These are phyloP conservation scores for Ecliptopera silaceata DNA, from an alignment of 2,888 invertebrate genomes.

Conservation along the genomic window DNA sequence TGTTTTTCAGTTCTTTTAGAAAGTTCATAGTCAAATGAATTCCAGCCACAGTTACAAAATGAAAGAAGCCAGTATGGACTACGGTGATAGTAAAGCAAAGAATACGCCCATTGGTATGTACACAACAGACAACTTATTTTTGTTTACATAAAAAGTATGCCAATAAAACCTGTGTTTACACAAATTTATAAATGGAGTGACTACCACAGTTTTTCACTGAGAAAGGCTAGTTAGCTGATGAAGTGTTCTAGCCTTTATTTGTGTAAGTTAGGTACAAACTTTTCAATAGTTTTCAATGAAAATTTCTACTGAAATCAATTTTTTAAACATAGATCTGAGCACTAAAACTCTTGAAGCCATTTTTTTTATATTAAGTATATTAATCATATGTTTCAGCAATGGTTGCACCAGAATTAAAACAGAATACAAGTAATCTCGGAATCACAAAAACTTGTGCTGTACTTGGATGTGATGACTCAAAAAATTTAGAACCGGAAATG, in stretches of 20 bases:
- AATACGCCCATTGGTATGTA: constrained; percentile 71
- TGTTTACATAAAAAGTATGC: too few relatives aligned
- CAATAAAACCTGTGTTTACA: too few relatives aligned
- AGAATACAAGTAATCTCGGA: constrained; percentile 63
- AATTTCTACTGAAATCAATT: too few relatives aligned
- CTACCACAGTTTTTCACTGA: too few relatives aligned
- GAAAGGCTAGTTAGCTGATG: too few relatives aligned
- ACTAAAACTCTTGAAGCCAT: too few relatives aligned
- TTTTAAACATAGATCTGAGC: too few relatives aligned
- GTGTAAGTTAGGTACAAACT: too few relatives aligned
- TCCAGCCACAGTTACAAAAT: constrained; percentile 62
- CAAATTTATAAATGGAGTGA: too few relatives aligned
- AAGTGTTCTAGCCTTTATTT: too few relatives aligned
- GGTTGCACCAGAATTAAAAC: constrained; percentile 77
- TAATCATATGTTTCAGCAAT: constrained; percentile 54
- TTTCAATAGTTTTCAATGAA: too few relatives aligned
- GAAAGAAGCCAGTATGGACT: constrained; percentile 62
- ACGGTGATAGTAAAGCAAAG: constrained; percentile 64
- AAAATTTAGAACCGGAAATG: constrained; percentile 65
- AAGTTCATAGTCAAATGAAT: constrained; percentile 51
- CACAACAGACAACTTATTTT: background rate
- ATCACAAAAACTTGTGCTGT: constrained; percentile 76
- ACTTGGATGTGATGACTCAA: constrained; percentile 73
- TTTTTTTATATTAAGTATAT: too few relatives aligned
- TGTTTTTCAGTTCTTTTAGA: constrained; percentile 14